These are phyloP conservation scores for Metaphire vulgaris DNA, from an alignment of 1,140 invertebrate genomes.

Conservation along the genomic window DNA sequence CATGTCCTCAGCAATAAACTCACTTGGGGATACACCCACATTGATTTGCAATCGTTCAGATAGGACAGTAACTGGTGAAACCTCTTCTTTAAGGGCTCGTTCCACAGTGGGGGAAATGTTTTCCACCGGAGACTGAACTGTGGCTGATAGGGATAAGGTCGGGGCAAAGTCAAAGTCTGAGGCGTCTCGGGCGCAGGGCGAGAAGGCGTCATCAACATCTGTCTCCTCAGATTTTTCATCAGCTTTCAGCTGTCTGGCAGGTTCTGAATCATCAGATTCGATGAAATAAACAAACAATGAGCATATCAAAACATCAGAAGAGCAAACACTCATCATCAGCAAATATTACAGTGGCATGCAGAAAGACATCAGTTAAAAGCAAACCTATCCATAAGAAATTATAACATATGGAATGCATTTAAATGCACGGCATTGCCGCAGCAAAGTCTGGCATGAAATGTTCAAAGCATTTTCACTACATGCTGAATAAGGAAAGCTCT, in stretches of 20 bases:
- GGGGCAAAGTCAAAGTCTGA: neutral
- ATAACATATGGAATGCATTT: too few species aligned
- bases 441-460: too few species aligned
- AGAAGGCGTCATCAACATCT: neutral
- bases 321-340: too few species aligned
- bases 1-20: neutral
- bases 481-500: too few species aligned
- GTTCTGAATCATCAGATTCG: neutral
- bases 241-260: neutral
- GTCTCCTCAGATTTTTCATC: neutral
- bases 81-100: neutral
- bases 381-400: too few species aligned
- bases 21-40: neutral
- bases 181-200: neutral
- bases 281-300: too few species aligned
- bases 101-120: neutral
- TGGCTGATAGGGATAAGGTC: neutral
- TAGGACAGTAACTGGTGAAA: neutral
- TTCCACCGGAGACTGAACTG: neutral
- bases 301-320: too few species aligned
- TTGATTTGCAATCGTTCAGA: neutral
- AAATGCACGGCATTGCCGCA: too few species aligned
- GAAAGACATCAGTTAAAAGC: too few species aligned
- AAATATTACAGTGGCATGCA: too few species aligned
- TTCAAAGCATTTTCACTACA: too few species aligned